Evolutionary conservation across 2,888 invertebrate species (phyloP), one percentile per base, ranked within the genome.

Genomic region (Ornithoptera priamus): DNA sequence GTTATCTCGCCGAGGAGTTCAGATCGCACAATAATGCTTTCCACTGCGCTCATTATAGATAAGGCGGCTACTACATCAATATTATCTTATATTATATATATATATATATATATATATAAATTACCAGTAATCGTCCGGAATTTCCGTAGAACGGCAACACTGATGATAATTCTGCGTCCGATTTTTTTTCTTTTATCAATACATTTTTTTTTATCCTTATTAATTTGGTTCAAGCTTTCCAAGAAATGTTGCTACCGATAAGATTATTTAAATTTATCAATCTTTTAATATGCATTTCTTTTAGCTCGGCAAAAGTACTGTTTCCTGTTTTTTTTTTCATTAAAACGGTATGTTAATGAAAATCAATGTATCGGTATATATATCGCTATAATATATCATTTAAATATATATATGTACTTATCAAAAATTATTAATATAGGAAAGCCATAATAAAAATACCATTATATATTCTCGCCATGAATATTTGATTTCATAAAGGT

Each of bases 21-120:
- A 79, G 81, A 84, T 82, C 82, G 81, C 82, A 78, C 83, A 81
- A 84, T 88, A 89, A 88, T 88, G 83, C 80, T 83, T 84, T 85
- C 81, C 80, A 88, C 83, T 82, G 83, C 85, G 80, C 83, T 85
- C 84, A 86, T 87, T 86, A 84, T 77, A 85, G 85, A 86, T 85
- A 6, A 87, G 75, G 69, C 71, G 62, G 69, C 71, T 79, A 85
- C 85, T 82, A 80, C 80, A 81, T 80, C 77, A 77, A 83, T 84
- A 80, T 81, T 80, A 87, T 87, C 82, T 65, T 53, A 5, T 10
- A n/a, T 50, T 22, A 30, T 30, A 24, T 24, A 24, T 30, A 22
- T 22, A 22, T 22, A 30, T 30, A 30, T 30, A 30, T 30, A 8
- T 39, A 81, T 79, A 78, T 81, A 84, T 85, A 83, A 81, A 85